Conservation (phyloP, 2,113 vertebrate species). For the Xenopus borealis region DNA sequence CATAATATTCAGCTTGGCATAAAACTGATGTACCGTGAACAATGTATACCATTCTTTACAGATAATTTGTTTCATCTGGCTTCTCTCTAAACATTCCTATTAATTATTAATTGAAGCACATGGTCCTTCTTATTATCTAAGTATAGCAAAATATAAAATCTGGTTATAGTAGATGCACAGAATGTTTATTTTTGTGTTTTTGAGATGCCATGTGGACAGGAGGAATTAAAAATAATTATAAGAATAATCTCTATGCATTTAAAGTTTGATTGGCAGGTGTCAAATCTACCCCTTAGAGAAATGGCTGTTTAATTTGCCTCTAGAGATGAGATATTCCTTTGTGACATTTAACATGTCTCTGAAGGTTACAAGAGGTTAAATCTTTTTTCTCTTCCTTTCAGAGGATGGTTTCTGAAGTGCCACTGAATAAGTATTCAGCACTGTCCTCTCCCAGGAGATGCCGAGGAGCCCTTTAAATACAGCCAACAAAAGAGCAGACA, state of each 20-base stretch:
- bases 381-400: constrained; percentile 45
- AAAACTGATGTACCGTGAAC: constrained; percentile 23
- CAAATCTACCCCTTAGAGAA: constrained; percentile 33
- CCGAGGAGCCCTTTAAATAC: constrained; percentile 63
- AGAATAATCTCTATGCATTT: constrained; percentile 12
- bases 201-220: neutral
- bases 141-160: constrained; percentile 6
- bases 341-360: constrained; percentile 58
- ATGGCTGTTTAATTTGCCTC: constrained; percentile 52
- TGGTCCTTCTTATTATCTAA: constrained; percentile 25
- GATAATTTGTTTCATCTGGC: neutral
- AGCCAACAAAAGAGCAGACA: constrained; percentile 50
- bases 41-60: constrained; percentile 12
- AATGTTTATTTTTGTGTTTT: neutral
- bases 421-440: constrained; percentile 50
- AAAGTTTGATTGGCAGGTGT: constrained; percentile 61
- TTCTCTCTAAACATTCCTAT: constrained; percentile 26
- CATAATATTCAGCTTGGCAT: constrained; percentile 20
- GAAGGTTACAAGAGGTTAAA: constrained; percentile 49
- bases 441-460: constrained; percentile 48
- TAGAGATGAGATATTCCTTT: constrained; percentile 56
- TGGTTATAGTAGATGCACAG: neutral
- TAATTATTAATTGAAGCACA: constrained; percentile 42
- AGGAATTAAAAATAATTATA: constrained; percentile 20
- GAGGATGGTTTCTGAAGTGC: constrained; percentile 55